A percentile compares a stretch with the other conserved stretches of the same genome.
These are phyloP conservation scores for Piscicola geometra DNA, from an alignment of 2,888 invertebrate species.

Conservation along the genomic window DNA sequence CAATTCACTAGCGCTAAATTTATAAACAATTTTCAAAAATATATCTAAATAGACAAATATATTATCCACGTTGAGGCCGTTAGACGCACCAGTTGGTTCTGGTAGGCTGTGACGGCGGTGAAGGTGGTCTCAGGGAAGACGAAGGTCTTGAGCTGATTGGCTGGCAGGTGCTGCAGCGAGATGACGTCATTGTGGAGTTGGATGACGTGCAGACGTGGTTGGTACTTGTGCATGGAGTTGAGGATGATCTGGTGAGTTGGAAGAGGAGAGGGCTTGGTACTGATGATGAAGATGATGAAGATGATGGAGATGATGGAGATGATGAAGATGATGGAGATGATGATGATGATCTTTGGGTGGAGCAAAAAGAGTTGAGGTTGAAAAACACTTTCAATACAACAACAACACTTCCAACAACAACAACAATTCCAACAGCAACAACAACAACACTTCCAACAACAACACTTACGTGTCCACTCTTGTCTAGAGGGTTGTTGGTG, in stretches of 20 bases:
- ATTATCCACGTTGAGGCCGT: too few relatives aligned
- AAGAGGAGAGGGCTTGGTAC: neutral
- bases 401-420: neutral
- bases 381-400: too few relatives aligned
- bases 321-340: too few relatives aligned
- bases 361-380: too few relatives aligned
- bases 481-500: constrained; percentile 88
- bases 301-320: neutral
- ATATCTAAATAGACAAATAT: too few relatives aligned
- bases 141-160: constrained; percentile 72
- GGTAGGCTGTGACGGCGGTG: constrained; percentile 98
- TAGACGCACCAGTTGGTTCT: constrained; percentile 87
- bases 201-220: constrained; percentile 93
- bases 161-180: constrained; percentile 11
- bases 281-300: neutral
- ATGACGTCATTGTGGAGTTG: constrained; percentile 57
- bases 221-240: constrained; percentile 99
- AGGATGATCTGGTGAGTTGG: constrained; percentile 78
- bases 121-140: constrained; percentile 96
- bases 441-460: neutral
- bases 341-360: too few relatives aligned
- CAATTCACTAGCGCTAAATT: too few relatives aligned
- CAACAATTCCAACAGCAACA: neutral
- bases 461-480: constrained; percentile 52
- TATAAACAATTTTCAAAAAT: too few relatives aligned